Evolutionary conservation across 2,113 vertebrate genomes (phyloP).

Genomic region (Colossoma macropomum): DNA sequence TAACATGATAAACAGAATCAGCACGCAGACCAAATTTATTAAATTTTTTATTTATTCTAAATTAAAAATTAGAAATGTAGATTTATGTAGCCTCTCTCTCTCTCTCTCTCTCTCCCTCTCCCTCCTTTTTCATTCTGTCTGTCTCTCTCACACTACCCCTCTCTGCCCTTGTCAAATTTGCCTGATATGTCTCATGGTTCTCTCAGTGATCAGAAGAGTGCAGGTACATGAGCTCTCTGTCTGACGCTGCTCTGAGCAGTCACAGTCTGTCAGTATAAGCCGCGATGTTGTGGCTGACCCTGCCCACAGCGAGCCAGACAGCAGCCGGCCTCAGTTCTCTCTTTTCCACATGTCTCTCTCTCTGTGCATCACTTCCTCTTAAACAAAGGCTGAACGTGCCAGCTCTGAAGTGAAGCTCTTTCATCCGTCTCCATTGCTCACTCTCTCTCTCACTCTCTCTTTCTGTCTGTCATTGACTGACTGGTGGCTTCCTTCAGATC

Average conservation of each 20-base stretch:
- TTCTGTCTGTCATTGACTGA: conserved; percentile 30
- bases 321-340: neutral
- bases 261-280: neutral
- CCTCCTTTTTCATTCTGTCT: conserved; percentile 20
- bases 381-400: neutral
- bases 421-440: conserved; percentile 3
- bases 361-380: neutral
- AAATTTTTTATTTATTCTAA: too few species aligned
- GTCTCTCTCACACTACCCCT: conserved; percentile 6
- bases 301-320: neutral
- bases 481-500: conserved; percentile 27
- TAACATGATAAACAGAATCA: too few species aligned
- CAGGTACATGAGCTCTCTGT: conserved; percentile 15
- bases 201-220: conserved; percentile 16
- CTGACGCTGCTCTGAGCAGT: conserved; percentile 16
- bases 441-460: neutral
- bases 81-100: neutral
- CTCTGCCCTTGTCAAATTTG: conserved; percentile 36
- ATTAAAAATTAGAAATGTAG: neutral
- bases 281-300: conserved; percentile 19
- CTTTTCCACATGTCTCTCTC: conserved; percentile 5
- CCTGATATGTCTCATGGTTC: conserved; percentile 26
- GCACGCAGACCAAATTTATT: too few species aligned
- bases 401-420: conserved; percentile 23
- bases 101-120: conserved; percentile 12